phyloP scores from a whole-genome alignment of 2,888 invertebrate genomes.

The Lissocephala sabroskyi region DNA sequence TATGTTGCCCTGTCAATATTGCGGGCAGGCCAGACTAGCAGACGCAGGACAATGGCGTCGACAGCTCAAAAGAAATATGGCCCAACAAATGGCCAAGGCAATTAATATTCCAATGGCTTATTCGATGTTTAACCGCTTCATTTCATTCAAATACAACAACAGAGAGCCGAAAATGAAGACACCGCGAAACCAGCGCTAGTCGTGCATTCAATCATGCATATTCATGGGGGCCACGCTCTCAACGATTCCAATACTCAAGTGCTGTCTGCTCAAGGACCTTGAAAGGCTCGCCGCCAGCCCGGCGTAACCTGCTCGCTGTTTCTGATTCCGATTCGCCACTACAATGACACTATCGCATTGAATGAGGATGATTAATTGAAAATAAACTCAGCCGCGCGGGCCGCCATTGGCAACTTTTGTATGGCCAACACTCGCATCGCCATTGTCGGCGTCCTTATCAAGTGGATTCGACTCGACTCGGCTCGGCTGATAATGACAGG shows the following conservation, averaged over 20 bases:
- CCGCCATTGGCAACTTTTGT: neutral
- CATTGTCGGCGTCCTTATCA: constrained; percentile 3
- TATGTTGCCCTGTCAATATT: constrained; percentile 53
- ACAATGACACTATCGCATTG: constrained; percentile 5
- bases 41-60: constrained; percentile 51
- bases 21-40: constrained; percentile 12
- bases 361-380: constrained; percentile 51
- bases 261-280: constrained; percentile 27
- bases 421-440: constrained; percentile 10
- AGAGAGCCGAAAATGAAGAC: neutral
- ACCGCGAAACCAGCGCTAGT: constrained; percentile 12
- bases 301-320: neutral
- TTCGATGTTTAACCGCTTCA: constrained; percentile 23
- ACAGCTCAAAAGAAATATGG: constrained; percentile 47
- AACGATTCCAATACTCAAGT: constrained; percentile 30
- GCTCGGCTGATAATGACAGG: constrained; percentile 7
- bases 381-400: constrained; percentile 29
- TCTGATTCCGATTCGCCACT: no score
- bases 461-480: constrained; percentile 10
- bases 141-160: constrained; percentile 6
- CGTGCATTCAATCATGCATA: constrained; percentile 40
- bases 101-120: constrained; percentile 37
- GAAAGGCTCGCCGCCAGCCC: constrained; percentile 21
- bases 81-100: constrained; percentile 30
- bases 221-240: constrained; percentile 11